A percentile compares a stretch with the other conserved stretches of the same genome.
Conservation (phyloP, 2,888 invertebrate genomes). For the Pyrrhosoma nymphula region DNA sequence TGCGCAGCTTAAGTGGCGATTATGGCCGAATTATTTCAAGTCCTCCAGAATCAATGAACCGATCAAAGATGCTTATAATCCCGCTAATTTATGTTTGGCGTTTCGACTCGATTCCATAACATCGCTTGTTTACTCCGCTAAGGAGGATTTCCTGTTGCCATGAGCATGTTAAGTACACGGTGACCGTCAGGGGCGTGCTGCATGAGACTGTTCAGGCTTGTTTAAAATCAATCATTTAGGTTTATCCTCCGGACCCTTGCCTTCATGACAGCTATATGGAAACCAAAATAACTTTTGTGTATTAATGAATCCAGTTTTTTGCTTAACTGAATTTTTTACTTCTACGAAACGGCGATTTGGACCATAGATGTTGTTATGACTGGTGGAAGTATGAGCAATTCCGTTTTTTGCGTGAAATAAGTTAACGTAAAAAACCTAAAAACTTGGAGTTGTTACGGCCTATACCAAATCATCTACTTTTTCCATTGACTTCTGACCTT, state of each 20-base stretch:
- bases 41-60: slow-evolving; percentile 14
- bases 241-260: neutral
- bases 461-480: too few species aligned
- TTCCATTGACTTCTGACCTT: too few species aligned
- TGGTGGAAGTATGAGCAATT: too few species aligned
- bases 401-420: too few species aligned
- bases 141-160: neutral
- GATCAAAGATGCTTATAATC: neutral
- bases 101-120: neutral
- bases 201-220: neutral
- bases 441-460: too few species aligned
- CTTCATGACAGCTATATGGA: neutral
- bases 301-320: neutral
- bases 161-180: neutral
- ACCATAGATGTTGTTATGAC: too few species aligned
- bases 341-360: too few species aligned
- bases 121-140: neutral
- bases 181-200: neutral
- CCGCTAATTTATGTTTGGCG: neutral
- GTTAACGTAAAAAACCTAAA: too few species aligned
- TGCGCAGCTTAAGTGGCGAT: slow-evolving; percentile 60
- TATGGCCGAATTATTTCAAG: slow-evolving; percentile 1
- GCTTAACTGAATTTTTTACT: too few species aligned
- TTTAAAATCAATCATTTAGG: neutral
- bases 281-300: neutral